phyloP scores from a whole-genome alignment of 2,797 vertebrate species.

The Hydrolagus colliei region DNA sequence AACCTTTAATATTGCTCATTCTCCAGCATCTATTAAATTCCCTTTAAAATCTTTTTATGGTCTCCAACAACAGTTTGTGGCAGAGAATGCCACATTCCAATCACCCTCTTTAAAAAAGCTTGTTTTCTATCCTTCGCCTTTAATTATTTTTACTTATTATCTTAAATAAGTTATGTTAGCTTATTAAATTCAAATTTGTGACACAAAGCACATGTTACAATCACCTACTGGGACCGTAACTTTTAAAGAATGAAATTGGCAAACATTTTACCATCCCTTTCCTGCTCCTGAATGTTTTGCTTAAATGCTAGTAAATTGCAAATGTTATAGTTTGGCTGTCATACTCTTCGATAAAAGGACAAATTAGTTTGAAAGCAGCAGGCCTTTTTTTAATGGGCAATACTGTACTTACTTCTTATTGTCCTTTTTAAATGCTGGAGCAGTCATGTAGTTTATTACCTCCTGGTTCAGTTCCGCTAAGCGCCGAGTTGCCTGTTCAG shows the following conservation, averaged over 20 bases:
- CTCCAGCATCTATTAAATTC: no score
- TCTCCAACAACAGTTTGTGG: no score
- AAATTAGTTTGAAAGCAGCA: not conserved
- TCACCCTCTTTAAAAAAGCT: no score
- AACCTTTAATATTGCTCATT: no score
- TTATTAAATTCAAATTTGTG: constrained; percentile 22
- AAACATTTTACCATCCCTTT: not conserved
- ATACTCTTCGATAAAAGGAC: constrained; percentile 19
- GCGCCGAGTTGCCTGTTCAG: constrained; percentile 35
- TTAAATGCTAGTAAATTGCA: constrained; percentile 1
- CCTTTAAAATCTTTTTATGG: no score
- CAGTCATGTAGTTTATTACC: constrained; percentile 29
- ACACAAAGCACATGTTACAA: constrained; percentile 16
- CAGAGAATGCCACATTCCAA: no score
- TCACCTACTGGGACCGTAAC: constrained; percentile 13
- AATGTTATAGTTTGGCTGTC: not conserved
- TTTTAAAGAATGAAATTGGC: not conserved
- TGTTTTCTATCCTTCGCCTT: no score
- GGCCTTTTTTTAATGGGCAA: not conserved
- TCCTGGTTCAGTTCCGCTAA: constrained; percentile 36
- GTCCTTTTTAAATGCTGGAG: constrained; percentile 28
- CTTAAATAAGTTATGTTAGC: constrained; percentile 17
- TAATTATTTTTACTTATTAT: not conserved
- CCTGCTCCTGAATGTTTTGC: no score
- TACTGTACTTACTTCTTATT: constrained; percentile 7